Percentiles rank a stretch among this genome's conserved stretches.
Conservation (phyloP, 2,113 vertebrate species). For the Tetrao urogallus region DNA sequence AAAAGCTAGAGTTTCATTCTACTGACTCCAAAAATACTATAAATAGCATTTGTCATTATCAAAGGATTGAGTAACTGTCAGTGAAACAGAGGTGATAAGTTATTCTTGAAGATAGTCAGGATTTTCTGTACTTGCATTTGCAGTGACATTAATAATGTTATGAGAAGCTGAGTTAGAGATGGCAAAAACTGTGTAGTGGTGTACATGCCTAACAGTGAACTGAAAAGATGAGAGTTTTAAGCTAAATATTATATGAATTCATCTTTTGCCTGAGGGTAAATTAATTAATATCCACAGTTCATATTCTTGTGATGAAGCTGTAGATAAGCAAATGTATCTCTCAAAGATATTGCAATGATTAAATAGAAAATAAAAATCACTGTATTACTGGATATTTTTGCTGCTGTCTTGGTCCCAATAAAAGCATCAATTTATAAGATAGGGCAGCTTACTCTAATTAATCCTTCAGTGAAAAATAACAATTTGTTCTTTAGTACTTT, state of each 20-base stretch:
- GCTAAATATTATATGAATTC: background rate
- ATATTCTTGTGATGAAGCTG: background rate
- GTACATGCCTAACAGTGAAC: background rate
- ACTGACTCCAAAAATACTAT: background rate
- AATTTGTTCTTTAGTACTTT: background rate
- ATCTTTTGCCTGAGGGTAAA: background rate
- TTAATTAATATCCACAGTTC: background rate
- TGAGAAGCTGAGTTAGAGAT: background rate
- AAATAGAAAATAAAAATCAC: background rate
- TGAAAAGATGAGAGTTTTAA: background rate
- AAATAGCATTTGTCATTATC: background rate
- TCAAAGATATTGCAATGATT: background rate
- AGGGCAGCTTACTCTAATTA: background rate
- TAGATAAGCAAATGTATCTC: constrained; percentile 4
- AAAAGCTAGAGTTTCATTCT: background rate
- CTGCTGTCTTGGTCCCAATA: background rate
- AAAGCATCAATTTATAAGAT: background rate
- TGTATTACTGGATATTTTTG: background rate
- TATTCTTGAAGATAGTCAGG: background rate
- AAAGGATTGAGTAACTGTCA: background rate
- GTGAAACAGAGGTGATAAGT: background rate
- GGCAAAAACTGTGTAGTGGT: background rate
- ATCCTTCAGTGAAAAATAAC: background rate
- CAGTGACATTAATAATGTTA: background rate
- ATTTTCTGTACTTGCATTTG: background rate